A percentile compares a stretch with the other conserved stretches of the same genome.
Evolutionary conservation across 2,113 vertebrate genomes (phyloP).

Genomic region (Coturnix japonica): DNA sequence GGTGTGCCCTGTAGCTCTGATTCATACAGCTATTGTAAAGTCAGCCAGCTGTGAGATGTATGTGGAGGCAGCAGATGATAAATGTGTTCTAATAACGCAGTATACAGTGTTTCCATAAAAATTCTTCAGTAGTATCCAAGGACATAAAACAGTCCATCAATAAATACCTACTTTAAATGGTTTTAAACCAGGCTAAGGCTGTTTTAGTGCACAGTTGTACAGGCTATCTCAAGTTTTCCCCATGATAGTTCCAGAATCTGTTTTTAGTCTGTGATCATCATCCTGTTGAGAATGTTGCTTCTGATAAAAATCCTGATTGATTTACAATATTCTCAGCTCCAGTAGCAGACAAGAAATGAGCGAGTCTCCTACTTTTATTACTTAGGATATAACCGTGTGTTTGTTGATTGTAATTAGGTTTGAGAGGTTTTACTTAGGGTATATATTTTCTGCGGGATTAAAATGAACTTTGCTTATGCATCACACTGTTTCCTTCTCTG

Average conservation of each 20-base stretch:
- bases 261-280: slow-evolving; percentile 28
- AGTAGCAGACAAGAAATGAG: background rate
- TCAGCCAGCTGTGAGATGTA: slow-evolving; percentile 50
- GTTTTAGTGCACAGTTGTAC: slow-evolving; percentile 25
- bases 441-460: background rate
- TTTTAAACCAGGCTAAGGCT: slow-evolving; percentile 9
- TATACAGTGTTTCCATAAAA: slow-evolving; percentile 55
- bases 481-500: background rate
- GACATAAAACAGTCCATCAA: slow-evolving; percentile 48
- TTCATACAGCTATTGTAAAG: slow-evolving; percentile 46
- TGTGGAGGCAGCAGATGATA: slow-evolving; percentile 23
- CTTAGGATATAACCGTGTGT: background rate
- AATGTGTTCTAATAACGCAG: slow-evolving; percentile 49
- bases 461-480: background rate
- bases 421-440: background rate
- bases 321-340: background rate
- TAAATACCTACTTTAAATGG: slow-evolving; percentile 30
- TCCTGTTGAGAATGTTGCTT: background rate
- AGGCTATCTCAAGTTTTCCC: slow-evolving; percentile 45
- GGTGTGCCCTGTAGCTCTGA: slow-evolving; percentile 39
- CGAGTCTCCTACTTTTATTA: background rate
- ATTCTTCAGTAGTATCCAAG: slow-evolving; percentile 55
- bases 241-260: slow-evolving; percentile 43
- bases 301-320: background rate
- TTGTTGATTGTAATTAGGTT: background rate